These are phyloP conservation scores for Dinoponera quadriceps DNA, from an alignment of 1,140 invertebrate genomes.

Conservation along the genomic window DNA sequence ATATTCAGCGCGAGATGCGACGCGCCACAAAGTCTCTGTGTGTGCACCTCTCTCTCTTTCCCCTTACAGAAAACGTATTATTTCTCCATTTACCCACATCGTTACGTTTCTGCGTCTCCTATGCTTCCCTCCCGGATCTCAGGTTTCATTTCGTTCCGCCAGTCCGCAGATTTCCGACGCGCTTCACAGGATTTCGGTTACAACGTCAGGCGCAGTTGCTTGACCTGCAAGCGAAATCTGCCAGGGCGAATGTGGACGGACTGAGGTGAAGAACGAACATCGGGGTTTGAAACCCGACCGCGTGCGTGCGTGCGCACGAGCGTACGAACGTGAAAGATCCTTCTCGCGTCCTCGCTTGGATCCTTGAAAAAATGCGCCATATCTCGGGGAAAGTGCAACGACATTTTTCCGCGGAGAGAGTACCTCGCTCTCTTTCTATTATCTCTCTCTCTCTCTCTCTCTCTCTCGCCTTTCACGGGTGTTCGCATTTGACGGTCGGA, in stretches of 20 bases:
- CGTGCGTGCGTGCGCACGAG: too few species aligned
- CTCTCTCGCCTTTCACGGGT: neutral
- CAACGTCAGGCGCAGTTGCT: constrained; percentile 26
- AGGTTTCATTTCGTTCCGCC: constrained; percentile 14
- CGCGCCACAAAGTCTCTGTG: neutral
- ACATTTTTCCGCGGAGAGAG: neutral
- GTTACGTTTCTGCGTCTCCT: constrained; percentile 21
- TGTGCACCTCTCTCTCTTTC: too few species aligned
- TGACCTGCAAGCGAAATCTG: constrained; percentile 43
- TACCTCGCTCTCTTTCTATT: too few species aligned
- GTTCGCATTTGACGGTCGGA: constrained; percentile 1
- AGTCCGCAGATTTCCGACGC: constrained; percentile 23
- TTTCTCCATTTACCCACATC: constrained; percentile 36
- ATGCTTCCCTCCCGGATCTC: neutral
- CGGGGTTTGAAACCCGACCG: too few species aligned
- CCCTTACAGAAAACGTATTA: constrained; percentile 22
- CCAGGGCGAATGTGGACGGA: too few species aligned
- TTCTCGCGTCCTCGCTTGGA: neutral
- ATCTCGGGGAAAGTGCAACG: neutral
- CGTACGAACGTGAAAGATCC: neutral
- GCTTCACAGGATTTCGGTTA: constrained; percentile 28
- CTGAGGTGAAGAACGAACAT: too few species aligned
- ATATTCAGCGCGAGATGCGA: neutral
- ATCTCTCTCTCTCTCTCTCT: too few species aligned
- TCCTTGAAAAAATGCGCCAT: constrained; percentile 5